Conservation (phyloP, 2,797 vertebrate species). For the Acanthis flammea region DNA sequence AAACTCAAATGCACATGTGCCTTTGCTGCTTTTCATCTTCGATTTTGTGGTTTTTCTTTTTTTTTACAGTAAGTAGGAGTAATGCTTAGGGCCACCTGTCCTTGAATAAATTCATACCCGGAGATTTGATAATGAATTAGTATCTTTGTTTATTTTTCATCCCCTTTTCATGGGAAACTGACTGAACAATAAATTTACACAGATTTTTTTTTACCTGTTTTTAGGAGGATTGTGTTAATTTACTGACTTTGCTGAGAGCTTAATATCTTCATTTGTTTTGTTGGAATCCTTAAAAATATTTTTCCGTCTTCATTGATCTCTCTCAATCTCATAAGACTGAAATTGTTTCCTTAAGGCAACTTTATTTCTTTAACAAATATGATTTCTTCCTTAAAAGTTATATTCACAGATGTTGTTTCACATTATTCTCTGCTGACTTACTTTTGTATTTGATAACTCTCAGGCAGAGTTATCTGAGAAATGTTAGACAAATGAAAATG, state of each 20-base stretch:
- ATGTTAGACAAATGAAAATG: slow-evolving; percentile 1
- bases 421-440: not conserved
- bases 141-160: not conserved
- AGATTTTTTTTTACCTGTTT: not conserved
- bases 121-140: not conserved
- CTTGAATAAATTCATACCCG: not conserved
- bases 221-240: not conserved
- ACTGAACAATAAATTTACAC: not conserved
- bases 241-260: not conserved
- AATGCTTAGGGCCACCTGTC: not conserved
- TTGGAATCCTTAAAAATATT: not conserved
- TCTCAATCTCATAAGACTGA: not conserved
- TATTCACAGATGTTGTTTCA: not conserved
- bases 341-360: not conserved
- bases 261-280: not conserved
- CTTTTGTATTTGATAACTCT: not conserved
- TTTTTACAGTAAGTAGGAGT: not conserved
- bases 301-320: not conserved
- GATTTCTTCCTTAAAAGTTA: slow-evolving; percentile 5
- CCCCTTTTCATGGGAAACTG: not conserved
- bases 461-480: not conserved
- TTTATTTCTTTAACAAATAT: not conserved
- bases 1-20: not conserved
- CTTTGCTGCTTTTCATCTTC: slow-evolving; percentile 7
- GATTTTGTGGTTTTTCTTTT: not conserved